Conservation (phyloP, 2,888 invertebrate genomes). For the Shargacucullia verbasci region DNA sequence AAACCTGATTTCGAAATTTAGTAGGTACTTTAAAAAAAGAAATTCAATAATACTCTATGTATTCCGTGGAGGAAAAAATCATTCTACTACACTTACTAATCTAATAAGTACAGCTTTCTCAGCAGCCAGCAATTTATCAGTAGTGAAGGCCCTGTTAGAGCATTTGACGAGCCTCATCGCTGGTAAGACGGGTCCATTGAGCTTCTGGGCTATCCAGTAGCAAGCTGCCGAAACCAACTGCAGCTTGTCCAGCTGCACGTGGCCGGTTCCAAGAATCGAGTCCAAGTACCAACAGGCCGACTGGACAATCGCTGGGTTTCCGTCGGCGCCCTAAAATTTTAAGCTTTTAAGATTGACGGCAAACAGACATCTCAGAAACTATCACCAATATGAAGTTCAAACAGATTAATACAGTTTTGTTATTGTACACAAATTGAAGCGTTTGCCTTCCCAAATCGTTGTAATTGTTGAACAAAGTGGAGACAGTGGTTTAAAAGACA, state of each 20-base stretch:
- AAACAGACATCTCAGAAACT: too few species aligned
- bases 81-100: conserved; percentile 64
- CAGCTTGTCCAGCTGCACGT: conserved; percentile 66
- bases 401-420: too few species aligned
- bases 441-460: too few species aligned
- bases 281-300: conserved; percentile 80
- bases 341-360: too few species aligned
- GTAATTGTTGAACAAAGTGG: too few species aligned
- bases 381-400: too few species aligned
- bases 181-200: conserved; percentile 63
- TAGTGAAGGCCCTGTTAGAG: conserved; percentile 67
- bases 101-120: conserved; percentile 69
- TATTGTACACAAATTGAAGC: too few species aligned
- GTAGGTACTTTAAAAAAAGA: too few species aligned
- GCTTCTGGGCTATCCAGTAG: conserved; percentile 80
- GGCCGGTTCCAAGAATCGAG: conserved; percentile 59
- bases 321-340: conserved; percentile 63
- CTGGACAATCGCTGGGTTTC: conserved; percentile 75
- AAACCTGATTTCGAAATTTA: too few species aligned
- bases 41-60: too few species aligned
- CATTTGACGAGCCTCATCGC: conserved; percentile 66
- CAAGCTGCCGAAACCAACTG: conserved; percentile 78
- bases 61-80: not conserved
- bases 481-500: too few species aligned
- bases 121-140: conserved; percentile 58